Evolutionary conservation across 1,140 invertebrate species (phyloP), one percentile per base, ranked within the genome.

Genomic region (Papilio aristodemus): DNA sequence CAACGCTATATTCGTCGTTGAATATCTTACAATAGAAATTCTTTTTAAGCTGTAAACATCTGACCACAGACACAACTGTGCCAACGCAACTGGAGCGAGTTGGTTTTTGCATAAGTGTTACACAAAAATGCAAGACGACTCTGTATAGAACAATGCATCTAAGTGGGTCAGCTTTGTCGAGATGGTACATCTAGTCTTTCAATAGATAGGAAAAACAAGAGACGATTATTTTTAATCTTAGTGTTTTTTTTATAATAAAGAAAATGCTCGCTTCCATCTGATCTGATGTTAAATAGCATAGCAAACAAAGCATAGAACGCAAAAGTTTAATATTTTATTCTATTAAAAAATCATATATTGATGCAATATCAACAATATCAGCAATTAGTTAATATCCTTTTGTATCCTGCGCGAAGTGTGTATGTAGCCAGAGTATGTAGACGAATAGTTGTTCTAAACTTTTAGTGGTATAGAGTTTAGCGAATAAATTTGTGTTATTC

Each of bases 41-140:
- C 36, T 62, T 62, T 38, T 59, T 32, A n/a, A 32, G 17, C 1
- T 32, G 57, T 36, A 59, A 59, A 59, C 57, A 59, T 59, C 57
- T 59, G 57, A 59, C 57, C 57, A 62, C 36, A 38, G 14, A 62
- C 14, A 60, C 58, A 74, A 74, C 62, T 68, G 71, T 64, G 58
- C 60, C 66, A 63, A 39, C 46, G 32, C 60, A 86, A 78, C 69
- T 76, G 41, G 77, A 76, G 70, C 77, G 74, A 77, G 77, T 85
- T 83, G 82, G 77, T 86, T 80, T 84, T 81, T 76, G 71, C 71
- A 80, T 74, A 73, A 80, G 77, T 79, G 77, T 78, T 59, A 70
- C 75, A 71, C 76, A 77, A 83, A 83, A 87, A 77, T 79, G 72
- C 71, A 66, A 68, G 71, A 58, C 63, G 60, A 75, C 70, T 73